Percentiles rank a stretch among this genome's conserved stretches.
These are phyloP conservation scores for Allacma fusca DNA, from an alignment of 2,888 invertebrate species.

Conservation along the genomic window DNA sequence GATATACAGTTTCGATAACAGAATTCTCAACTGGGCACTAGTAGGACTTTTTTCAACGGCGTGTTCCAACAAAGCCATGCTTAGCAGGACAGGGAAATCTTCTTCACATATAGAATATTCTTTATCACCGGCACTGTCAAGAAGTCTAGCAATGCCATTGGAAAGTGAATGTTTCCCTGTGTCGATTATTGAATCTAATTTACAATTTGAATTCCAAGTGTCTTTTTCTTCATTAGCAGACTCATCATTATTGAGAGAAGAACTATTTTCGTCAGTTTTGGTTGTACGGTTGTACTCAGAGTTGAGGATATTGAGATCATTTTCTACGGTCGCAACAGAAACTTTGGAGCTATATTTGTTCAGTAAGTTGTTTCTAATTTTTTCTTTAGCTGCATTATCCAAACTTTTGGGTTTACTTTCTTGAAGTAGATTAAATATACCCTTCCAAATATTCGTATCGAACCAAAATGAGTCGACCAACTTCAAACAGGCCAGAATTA, in stretches of 20 bases:
- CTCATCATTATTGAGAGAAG: constrained; percentile 1
- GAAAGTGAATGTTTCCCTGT: constrained; percentile 30
- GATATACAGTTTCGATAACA: constrained; percentile 81
- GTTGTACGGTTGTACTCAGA: constrained; percentile 6
- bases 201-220: constrained; percentile 2
- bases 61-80: constrained; percentile 73
- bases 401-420: constrained; percentile 11
- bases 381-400: constrained; percentile 1
- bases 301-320: constrained; percentile 30
- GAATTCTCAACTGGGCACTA: constrained; percentile 87
- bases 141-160: constrained; percentile 29
- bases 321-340: constrained; percentile 13
- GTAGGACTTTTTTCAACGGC: constrained; percentile 80
- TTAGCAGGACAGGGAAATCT: constrained; percentile 49
- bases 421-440: constrained; percentile 16
- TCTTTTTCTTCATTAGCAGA: constrained; percentile 29
- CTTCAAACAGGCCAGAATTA: constrained; percentile 25
- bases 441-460: constrained; percentile 28
- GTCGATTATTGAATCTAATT: constrained; percentile 33
- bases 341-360: not conserved
- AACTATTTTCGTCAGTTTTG: constrained; percentile 11
- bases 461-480: constrained; percentile 43
- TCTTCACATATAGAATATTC: constrained; percentile 42
- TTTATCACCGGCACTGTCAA: not conserved
- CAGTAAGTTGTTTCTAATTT: constrained; percentile 14